Base-by-base conservation (phyloP, 1,140 invertebrate species). In the Idris sp. region DNA sequence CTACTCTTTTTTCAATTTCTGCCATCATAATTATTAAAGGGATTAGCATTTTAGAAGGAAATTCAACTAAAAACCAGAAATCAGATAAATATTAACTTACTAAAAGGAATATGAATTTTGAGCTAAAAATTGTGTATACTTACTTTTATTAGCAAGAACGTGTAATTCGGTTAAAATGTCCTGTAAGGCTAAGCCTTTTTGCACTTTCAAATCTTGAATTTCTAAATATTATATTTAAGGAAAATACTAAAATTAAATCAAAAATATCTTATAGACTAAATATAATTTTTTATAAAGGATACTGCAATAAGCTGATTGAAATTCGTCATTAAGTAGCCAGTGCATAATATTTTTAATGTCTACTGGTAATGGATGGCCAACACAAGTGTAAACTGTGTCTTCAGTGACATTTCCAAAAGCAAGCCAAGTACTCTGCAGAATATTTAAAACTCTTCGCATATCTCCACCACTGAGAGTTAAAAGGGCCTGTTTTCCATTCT, bases 361-460 rank as follows among this genome's bases (percentile, higher is more conserved):
- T 26, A 91, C 89, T 58, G 94, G 92, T 18, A 97, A 86, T 5
- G 98, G 98, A 88, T 99, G 97, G 0, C 98, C 98, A 11, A 99
- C 96, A 87, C 98, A 99, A 2, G 92, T 92, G 84, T 99, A 99
- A 1, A 99, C 97, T 85, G 93, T 96, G 62, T 97, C 92, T 88
- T 98, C 96, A 72, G 92, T 95, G 0, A 99, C 95, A 65, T 90
- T 86, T 76, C 94, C 92, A 85, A 93, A 97, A 4, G 97, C 97
- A 86, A 94, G 89, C 88, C 84, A 82, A 61, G 97, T 95, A 87
- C 96, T 97, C 89, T 99, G 95, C 16, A 99, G 88, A 44, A 99
- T 95, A 88, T 99, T 99, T 2, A 99, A 83, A 7, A 98, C 95
- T 87, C 95, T 96, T 78, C 98, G 90, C 98, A 99, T 99, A 88